These are phyloP conservation scores for Drosophila athabasca DNA, from an alignment of 1,140 invertebrate species.

Conservation along the genomic window DNA sequence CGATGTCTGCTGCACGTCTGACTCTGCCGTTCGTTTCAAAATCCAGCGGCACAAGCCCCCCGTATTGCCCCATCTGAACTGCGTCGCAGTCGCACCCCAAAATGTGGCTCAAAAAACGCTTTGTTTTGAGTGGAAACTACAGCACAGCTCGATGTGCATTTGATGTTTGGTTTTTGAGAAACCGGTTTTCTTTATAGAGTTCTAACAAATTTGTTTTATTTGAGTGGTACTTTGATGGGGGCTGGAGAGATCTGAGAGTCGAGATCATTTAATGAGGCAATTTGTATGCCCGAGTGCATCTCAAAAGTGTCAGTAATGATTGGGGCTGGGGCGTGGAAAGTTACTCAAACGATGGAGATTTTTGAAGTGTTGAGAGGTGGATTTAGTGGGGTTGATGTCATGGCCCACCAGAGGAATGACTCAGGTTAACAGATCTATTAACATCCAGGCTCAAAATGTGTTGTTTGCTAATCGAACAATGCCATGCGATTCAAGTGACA, in stretches of 20 bases:
- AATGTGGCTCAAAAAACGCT: not conserved
- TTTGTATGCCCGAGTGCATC: not conserved
- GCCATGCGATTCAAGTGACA: conserved; percentile 24
- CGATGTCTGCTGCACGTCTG: conserved; percentile 74
- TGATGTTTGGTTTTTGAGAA: conserved; percentile 8
- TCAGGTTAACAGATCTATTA: conserved; percentile 26
- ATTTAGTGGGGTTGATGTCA: conserved; percentile 1
- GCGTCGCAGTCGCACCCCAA: conserved; percentile 3
- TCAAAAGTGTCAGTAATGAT: not conserved
- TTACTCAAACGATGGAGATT: no score
- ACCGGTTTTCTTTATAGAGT: conserved; percentile 19
- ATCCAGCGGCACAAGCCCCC: conserved; percentile 3
- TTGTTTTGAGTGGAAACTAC: conserved; percentile 39
- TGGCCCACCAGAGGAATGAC: not conserved
- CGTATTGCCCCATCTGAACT: not conserved
- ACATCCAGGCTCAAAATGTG: conserved; percentile 26
- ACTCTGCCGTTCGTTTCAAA: conserved; percentile 16
- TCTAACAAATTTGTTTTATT: not conserved
- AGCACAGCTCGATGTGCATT: not conserved
- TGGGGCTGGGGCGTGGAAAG: no score
- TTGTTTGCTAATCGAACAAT: conserved; percentile 29
- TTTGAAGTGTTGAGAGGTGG: no score
- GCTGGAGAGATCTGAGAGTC: not conserved
- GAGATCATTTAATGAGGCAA: conserved; percentile 14
- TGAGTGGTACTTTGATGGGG: not conserved